Evolutionary conservation across 2,888 invertebrate genomes (phyloP).

Genomic region (Onthophagus sagittarius): DNA sequence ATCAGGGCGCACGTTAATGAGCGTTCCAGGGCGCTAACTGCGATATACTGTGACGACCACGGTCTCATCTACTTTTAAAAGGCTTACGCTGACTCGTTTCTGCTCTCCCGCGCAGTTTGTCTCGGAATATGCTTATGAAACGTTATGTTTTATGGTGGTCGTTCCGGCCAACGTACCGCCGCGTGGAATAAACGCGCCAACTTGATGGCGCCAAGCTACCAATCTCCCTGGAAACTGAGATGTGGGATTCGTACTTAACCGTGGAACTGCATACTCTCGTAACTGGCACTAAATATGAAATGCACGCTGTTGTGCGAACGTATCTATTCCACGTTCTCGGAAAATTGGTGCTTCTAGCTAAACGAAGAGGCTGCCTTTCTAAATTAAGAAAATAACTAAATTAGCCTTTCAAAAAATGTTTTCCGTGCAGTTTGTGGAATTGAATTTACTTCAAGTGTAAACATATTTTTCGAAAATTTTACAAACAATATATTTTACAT

Average conservation of each 20-base stretch:
- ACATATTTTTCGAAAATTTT: no score
- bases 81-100: constrained; percentile 32
- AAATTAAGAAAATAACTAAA: neutral
- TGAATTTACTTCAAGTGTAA: no score
- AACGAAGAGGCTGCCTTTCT: neutral
- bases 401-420: neutral
- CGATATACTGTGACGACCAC: constrained; percentile 33
- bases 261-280: neutral
- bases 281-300: neutral
- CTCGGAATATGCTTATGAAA: constrained; percentile 38
- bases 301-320: neutral
- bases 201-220: neutral
- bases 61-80: constrained; percentile 33
- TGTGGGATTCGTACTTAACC: neutral
- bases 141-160: constrained; percentile 36
- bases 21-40: constrained; percentile 31
- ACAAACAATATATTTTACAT: no score
- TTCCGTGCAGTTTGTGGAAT: no score
- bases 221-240: neutral
- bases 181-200: constrained; percentile 4
- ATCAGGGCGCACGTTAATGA: constrained; percentile 39
- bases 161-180: constrained; percentile 4
- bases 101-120: constrained; percentile 30
- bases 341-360: neutral
- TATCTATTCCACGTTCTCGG: neutral